Conservation (phyloP, 2,113 vertebrate genomes). For the Oreocharis arfaki region DNA sequence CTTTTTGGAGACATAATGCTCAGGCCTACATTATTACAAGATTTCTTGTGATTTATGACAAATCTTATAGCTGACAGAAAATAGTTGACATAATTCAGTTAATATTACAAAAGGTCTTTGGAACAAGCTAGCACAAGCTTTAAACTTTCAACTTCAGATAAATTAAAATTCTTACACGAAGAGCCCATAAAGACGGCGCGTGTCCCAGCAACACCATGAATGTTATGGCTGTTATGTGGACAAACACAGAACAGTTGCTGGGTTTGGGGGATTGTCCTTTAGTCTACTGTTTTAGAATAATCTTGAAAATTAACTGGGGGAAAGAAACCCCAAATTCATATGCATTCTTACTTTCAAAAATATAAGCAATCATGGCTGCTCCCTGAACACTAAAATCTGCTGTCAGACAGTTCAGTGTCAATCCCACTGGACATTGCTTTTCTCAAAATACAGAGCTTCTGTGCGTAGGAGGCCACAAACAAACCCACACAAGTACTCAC, state of each 20-base stretch:
- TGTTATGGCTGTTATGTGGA: background rate
- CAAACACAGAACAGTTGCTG: background rate
- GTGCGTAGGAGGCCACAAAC: background rate
- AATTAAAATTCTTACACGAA: constrained; percentile 40
- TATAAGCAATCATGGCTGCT: background rate
- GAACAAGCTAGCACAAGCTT: constrained; percentile 54
- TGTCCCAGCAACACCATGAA: background rate
- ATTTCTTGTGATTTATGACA: constrained; percentile 55
- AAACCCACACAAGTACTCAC: background rate
- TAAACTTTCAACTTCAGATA: constrained; percentile 8
- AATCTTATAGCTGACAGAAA: constrained; percentile 50
- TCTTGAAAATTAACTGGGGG: background rate
- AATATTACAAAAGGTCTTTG: constrained; percentile 35
- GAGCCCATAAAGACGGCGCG: background rate
- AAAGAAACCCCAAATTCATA: background rate
- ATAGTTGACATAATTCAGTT: constrained; percentile 56
- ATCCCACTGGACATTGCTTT: background rate
- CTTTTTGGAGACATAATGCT: constrained; percentile 35
- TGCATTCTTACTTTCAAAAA: background rate
- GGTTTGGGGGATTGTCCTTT: background rate
- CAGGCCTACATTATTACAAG: constrained; percentile 44
- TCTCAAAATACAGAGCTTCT: background rate
- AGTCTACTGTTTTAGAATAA: background rate
- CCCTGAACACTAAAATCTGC: background rate
- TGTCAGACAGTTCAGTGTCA: background rate